A percentile compares a stretch with the other conserved stretches of the same genome.
These are phyloP conservation scores for Clistopyga incitator DNA, from an alignment of 2,888 invertebrate genomes.

Conservation along the genomic window DNA sequence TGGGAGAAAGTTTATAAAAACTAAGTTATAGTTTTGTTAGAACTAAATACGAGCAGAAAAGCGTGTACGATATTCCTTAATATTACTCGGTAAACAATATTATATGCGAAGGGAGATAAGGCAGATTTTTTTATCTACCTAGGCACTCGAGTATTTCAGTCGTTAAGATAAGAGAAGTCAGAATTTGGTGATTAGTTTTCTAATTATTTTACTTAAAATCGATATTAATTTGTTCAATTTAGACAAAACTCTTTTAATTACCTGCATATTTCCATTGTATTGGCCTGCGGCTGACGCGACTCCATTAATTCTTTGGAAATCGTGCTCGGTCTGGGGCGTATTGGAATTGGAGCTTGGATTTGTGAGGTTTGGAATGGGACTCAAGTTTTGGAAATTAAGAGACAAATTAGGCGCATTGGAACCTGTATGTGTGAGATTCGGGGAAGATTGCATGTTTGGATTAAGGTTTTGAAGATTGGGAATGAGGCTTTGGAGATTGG, in stretches of 20 bases:
- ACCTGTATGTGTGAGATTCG: constrained; percentile 80
- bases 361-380: constrained; percentile 81
- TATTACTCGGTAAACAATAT: too few species aligned
- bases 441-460: constrained; percentile 84
- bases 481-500: constrained; percentile 80
- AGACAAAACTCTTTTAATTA: constrained; percentile 52
- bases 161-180: background rate
- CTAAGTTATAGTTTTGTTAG: too few species aligned
- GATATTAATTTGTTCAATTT: background rate
- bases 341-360: constrained; percentile 75
- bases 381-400: constrained; percentile 82
- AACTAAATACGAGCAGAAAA: too few species aligned
- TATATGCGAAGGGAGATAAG: too few species aligned
- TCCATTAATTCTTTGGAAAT: constrained; percentile 79
- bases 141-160: too few species aligned
- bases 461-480: constrained; percentile 83
- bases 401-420: constrained; percentile 80
- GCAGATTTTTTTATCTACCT: too few species aligned
- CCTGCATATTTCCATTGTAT: constrained; percentile 81
- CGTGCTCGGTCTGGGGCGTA: constrained; percentile 78
- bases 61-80: too few species aligned
- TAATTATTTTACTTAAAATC: background rate
- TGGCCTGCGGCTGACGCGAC: background rate
- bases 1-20: too few species aligned
- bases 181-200: background rate